These are phyloP conservation scores for Ctenochaetus hawaiiensis DNA, from an alignment of 2,797 vertebrate species.

Conservation along the genomic window DNA sequence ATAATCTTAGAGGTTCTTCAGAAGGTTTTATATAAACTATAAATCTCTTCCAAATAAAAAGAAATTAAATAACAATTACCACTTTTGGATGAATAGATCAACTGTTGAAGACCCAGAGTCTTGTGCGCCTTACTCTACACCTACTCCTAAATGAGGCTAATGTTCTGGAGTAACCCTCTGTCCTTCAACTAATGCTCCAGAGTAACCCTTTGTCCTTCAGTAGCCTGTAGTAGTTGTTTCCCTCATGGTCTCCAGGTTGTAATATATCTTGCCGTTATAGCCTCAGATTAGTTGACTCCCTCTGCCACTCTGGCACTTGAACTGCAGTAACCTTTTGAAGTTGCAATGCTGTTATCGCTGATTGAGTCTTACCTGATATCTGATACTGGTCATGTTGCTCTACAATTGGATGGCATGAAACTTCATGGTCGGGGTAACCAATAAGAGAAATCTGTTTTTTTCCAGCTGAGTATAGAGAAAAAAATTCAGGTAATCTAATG, in stretches of 20 bases:
- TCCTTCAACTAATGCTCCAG: no score
- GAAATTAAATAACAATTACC: no score
- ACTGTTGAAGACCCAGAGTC: no score
- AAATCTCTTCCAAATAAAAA: no score
- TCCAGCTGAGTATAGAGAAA: not conserved
- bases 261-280: conserved; percentile 28
- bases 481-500: not conserved
- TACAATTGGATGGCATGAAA: conserved; percentile 14
- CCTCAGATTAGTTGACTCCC: conserved; percentile 32
- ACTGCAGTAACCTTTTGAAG: conserved; percentile 62
- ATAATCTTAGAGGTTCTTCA: no score
- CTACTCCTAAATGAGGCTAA: not conserved
- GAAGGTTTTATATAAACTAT: no score
- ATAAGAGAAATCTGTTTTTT: conserved; percentile 20
- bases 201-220: conserved; percentile 49
- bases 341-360: conserved; percentile 38
- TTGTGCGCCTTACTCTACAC: no score
- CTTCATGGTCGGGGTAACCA: conserved; percentile 8
- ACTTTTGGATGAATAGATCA: no score
- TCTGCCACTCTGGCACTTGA: conserved; percentile 54
- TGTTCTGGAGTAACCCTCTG: not conserved
- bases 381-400: not conserved
- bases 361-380: conserved; percentile 27
- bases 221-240: conserved; percentile 3
- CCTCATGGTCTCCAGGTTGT: conserved; percentile 16